phyloP scores from a whole-genome alignment of 1,140 invertebrate species.

The Cydia splendana region DNA sequence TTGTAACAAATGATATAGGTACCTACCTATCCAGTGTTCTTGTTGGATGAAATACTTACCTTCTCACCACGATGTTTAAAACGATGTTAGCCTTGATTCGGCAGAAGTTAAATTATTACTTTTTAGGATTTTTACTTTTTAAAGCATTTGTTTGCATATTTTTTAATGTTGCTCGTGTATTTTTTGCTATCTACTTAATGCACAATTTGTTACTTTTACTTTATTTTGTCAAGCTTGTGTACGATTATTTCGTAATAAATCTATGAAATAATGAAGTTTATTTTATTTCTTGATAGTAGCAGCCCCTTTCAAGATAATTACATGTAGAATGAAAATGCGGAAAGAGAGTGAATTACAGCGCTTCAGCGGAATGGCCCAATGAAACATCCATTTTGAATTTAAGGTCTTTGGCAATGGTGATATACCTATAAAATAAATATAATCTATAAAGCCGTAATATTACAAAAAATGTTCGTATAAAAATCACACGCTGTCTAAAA shows the following conservation, averaged over 20 bases:
- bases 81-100: background rate
- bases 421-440: too few species aligned
- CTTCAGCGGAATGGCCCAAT: too few species aligned
- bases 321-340: background rate
- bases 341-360: too few species aligned
- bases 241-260: constrained; percentile 53
- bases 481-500: background rate
- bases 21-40: too few species aligned
- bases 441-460: background rate
- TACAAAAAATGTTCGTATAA: background rate
- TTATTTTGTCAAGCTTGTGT: constrained; percentile 59
- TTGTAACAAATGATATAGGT: background rate
- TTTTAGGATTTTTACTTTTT: constrained; percentile 41
- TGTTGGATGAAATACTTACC: background rate
- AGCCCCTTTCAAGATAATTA: too few species aligned
- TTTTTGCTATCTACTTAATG: constrained; percentile 52
- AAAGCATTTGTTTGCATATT: constrained; percentile 37
- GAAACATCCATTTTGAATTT: too few species aligned
- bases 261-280: constrained; percentile 33
- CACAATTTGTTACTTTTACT: constrained; percentile 55
- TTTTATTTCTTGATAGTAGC: background rate
- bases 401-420: too few species aligned
- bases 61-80: background rate
- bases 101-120: constrained; percentile 31
- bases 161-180: constrained; percentile 24